These are phyloP conservation scores for Mesembrinibis cayennensis DNA, from an alignment of 2,113 vertebrate genomes.

Conservation along the genomic window DNA sequence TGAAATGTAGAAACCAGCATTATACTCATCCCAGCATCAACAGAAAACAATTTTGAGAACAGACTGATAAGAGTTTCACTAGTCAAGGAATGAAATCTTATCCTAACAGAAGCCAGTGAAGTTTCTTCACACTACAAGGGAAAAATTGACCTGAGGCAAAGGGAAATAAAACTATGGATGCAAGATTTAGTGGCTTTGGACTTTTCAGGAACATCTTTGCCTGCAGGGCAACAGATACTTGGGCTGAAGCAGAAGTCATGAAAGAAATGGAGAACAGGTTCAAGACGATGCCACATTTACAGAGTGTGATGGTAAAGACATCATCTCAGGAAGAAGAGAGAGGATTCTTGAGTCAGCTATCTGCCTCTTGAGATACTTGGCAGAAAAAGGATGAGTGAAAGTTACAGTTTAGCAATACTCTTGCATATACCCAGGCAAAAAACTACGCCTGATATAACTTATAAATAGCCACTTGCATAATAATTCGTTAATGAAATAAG, in stretches of 20 bases:
- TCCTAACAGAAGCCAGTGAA: background rate
- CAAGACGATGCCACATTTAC: background rate
- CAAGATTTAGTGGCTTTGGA: background rate
- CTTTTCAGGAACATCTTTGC: background rate
- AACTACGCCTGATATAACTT: rapidly evolving
- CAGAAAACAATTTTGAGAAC: background rate
- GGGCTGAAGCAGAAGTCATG: background rate
- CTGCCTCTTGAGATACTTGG: background rate
- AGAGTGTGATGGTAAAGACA: background rate
- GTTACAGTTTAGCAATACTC: background rate
- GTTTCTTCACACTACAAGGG: background rate
- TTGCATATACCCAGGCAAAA: background rate
- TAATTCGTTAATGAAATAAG: background rate
- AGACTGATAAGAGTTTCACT: background rate
- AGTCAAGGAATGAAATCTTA: background rate
- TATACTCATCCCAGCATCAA: background rate
- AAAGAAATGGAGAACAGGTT: background rate
- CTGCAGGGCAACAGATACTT: background rate
- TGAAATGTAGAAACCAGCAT: background rate
- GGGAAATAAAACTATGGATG: background rate
- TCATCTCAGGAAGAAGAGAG: background rate
- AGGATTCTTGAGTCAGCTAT: background rate
- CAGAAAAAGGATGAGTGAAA: background rate
- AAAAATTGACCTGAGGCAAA: background rate
- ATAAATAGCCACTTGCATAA: background rate